Conservation (phyloP, 2,797 vertebrate species). For the Coracias cyanogaster region DNA sequence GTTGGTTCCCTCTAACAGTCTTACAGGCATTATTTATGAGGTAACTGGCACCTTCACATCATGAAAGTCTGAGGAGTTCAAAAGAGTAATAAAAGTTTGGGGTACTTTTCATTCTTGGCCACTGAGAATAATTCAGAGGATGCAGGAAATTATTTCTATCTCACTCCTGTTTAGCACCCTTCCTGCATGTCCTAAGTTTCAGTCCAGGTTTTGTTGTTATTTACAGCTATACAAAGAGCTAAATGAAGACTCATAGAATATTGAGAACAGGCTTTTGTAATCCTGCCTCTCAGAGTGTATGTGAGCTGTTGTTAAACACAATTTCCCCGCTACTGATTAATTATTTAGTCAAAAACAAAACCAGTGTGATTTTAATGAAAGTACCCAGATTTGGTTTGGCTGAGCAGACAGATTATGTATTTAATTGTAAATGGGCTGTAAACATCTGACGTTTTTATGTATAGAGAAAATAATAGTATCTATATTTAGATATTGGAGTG, state of each 20-base stretch:
- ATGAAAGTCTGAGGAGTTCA: neutral
- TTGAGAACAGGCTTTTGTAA: neutral
- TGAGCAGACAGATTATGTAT: neutral
- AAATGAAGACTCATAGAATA: neutral
- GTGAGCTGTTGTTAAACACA: neutral
- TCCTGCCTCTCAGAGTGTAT: neutral
- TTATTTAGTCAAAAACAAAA: constrained; percentile 38
- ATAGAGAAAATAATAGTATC: neutral
- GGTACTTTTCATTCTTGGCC: neutral
- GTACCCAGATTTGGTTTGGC: neutral
- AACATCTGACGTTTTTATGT: neutral
- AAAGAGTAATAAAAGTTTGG: neutral
- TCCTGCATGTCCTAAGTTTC: neutral
- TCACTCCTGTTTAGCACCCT: constrained; percentile 5
- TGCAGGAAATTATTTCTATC: constrained; percentile 25
- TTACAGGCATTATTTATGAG: neutral
- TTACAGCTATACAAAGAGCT: neutral
- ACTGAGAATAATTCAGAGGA: neutral
- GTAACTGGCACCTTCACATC: neutral
- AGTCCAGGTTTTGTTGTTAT: neutral
- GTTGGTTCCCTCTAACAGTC: neutral
- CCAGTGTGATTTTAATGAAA: neutral
- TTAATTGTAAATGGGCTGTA: constrained; percentile 14
- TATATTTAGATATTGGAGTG: neutral
- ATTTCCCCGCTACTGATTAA: neutral